A percentile compares a stretch with the other conserved stretches of the same genome.
Evolutionary conservation across 1,140 invertebrate species (phyloP).

Genomic region (Ruditapes philippinarum): DNA sequence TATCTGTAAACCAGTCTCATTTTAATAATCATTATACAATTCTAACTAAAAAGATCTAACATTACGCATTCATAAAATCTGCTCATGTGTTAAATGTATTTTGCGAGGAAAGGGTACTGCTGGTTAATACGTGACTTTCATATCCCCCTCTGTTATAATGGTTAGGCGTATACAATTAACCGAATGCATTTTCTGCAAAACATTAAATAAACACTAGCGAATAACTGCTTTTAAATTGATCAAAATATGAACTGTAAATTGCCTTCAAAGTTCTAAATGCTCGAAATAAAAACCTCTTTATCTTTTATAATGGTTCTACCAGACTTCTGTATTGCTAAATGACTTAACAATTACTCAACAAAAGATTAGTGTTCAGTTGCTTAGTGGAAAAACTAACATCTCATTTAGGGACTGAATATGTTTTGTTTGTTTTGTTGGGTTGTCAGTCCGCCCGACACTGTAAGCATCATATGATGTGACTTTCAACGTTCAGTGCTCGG

Average conservation of each 20-base stretch:
- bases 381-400: too few species aligned
- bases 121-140: not conserved
- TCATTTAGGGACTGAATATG: too few species aligned
- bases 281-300: not conserved
- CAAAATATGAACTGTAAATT: not conserved
- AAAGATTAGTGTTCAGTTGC: too few species aligned
- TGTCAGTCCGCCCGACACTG: too few species aligned
- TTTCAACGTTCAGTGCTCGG: too few species aligned
- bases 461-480: too few species aligned
- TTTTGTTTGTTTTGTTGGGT: too few species aligned
- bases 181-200: not conserved
- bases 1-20: slow-evolving; percentile 44
- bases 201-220: not conserved
- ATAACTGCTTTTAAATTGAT: not conserved
- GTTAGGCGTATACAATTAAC: not conserved
- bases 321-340: not conserved
- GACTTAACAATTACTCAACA: too few species aligned
- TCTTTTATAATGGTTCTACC: not conserved
- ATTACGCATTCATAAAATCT: slow-evolving; percentile 30
- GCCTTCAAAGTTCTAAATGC: not conserved
- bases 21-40: slow-evolving; percentile 42
- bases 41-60: slow-evolving; percentile 42
- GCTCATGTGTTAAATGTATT: slow-evolving; percentile 19
- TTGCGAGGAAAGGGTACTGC: not conserved
- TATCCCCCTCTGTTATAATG: not conserved